Evolutionary conservation across 2,113 vertebrate species (phyloP), one percentile per base, ranked within the genome.

Genomic region (Cheirogaleus medius): DNA sequence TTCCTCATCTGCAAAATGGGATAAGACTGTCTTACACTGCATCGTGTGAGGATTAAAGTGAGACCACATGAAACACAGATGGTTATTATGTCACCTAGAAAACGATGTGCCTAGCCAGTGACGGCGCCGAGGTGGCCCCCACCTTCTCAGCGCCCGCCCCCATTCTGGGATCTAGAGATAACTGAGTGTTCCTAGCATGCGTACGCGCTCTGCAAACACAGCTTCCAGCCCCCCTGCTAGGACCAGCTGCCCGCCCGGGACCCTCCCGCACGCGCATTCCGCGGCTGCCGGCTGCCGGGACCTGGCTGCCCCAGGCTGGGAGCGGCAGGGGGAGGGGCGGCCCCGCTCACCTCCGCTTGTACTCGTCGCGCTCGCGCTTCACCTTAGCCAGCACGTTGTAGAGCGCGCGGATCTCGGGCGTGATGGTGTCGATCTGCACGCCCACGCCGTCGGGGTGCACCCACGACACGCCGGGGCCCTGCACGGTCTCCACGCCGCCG

Each of bases 391-490:
- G 98, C 77, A 99, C 99, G 90, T 99, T 99, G 98, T 99, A 99
- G 60, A 99, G 99, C 4, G 99, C 99, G n/a, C 99, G 99, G 97
- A 99, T 99, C 98, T 99, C 99, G 0, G 99, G 99, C n/a, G 99
- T 99, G 98, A 99, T 99, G 98, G 99, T 99, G 98, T 99, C 99
- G 63, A 99, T 99, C 99, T 99, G 99, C 87, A 99, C 99, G 7
- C 99, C 99, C 11, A 99, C 99, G 12, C 99, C 99, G 60, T 99
- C 99, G 4, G 99, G 99, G 93, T 99, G 99, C 39, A 99, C 97
- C 99, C 99, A 99, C 54, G 99, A 99, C 92, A 99, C 99, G 13
- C 99, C 99, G 0, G 99, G 99, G 29, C 99, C 99, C 74, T 99
- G 99, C 81, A 99, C 92, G 0, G 99, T 99, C 98, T 99, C 99